A percentile compares a stretch with the other conserved stretches of the same genome.
Conservation (phyloP, 1,140 invertebrate genomes). For the Bombyx mandarina region DNA sequence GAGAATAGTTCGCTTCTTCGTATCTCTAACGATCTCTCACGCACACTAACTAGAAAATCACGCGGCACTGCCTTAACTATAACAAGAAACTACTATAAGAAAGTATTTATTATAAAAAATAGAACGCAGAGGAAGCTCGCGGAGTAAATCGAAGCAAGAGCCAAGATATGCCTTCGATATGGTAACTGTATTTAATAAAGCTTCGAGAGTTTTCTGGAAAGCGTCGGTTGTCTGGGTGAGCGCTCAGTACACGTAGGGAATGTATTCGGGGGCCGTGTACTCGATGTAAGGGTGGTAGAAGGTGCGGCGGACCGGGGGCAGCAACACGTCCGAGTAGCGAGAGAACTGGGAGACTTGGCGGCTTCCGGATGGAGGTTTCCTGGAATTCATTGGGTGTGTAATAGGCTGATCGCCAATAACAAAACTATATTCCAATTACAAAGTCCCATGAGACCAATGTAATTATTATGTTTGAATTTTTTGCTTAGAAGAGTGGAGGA, state of each 20-base stretch:
- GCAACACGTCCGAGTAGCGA: slow-evolving; percentile 59
- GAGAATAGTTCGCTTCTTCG: no score
- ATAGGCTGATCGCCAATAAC: no score
- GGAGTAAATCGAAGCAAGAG: slow-evolving; percentile 36
- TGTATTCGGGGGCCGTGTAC: slow-evolving; percentile 39
- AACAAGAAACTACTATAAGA: no score
- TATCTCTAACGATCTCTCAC: no score
- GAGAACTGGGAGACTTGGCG: slow-evolving; percentile 59
- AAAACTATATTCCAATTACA: no score
- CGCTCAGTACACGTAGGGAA: slow-evolving; percentile 51
- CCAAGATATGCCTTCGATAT: slow-evolving; percentile 60
- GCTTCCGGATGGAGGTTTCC: slow-evolving; percentile 49
- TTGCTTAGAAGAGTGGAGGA: no score
- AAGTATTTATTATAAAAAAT: slow-evolving; percentile 12
- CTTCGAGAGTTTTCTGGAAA: no score
- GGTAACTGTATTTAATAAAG: slow-evolving; percentile 37
- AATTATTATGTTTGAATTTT: no score
- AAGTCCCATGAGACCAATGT: no score
- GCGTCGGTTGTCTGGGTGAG: no score
- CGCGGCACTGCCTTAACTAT: no score
- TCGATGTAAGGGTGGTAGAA: slow-evolving; percentile 51
- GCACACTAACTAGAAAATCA: no score
- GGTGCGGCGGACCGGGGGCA: slow-evolving; percentile 45
- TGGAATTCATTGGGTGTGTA: slow-evolving; percentile 14
- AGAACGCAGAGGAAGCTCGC: slow-evolving; percentile 46